Evolutionary conservation across 2,797 vertebrate genomes (phyloP).

Genomic region (Stomatorhinus walkeri): DNA sequence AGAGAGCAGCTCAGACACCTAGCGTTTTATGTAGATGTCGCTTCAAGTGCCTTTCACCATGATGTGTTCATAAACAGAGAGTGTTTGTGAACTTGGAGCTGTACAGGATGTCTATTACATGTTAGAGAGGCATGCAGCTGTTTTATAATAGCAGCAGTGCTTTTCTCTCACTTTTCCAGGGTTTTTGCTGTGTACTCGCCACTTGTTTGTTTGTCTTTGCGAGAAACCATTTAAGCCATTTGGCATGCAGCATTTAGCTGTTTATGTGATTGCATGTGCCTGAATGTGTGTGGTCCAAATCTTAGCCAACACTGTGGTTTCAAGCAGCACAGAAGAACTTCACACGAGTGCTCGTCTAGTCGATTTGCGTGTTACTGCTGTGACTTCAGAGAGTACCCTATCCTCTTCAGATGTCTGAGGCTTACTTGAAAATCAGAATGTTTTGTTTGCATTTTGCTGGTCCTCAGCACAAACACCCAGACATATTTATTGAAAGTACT

Average conservation of each 20-base stretch:
- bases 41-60: background rate
- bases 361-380: slow-evolving; percentile 34
- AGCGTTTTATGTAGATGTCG: background rate
- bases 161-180: background rate
- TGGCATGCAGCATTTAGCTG: background rate
- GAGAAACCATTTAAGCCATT: background rate
- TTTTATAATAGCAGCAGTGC: background rate
- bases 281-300: background rate
- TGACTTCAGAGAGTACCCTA: slow-evolving; percentile 34
- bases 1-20: background rate
- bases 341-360: background rate
- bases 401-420: slow-evolving; percentile 28
- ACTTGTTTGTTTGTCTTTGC: background rate
- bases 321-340: background rate
- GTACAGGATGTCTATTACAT: background rate
- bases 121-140: background rate
- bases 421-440: slow-evolving; percentile 17
- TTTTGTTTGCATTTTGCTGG: slow-evolving; percentile 24
- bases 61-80: background rate
- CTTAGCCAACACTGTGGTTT: background rate
- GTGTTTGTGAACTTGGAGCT: background rate
- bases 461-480: slow-evolving; percentile 16
- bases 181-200: background rate
- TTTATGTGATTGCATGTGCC: background rate
- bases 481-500: background rate